phyloP scores from a whole-genome alignment of 2,888 invertebrate species.

The Polyommatus iphigenia region DNA sequence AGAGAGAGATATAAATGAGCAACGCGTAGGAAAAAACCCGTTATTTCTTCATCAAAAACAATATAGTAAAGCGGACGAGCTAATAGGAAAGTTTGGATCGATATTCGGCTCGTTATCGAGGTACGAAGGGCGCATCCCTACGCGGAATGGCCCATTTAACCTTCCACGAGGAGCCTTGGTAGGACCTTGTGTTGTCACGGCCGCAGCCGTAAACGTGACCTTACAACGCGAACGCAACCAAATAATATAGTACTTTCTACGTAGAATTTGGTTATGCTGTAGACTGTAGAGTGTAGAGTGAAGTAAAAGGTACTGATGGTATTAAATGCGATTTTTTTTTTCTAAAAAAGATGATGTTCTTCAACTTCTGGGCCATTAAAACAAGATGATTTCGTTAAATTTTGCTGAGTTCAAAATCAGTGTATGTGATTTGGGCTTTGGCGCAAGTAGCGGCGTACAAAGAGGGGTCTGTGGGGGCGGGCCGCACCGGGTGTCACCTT shows the following conservation, averaged over 20 bases:
- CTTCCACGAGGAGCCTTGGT: slow-evolving; percentile 28
- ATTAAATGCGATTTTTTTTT: not conserved
- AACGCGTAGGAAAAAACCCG: too few relatives aligned
- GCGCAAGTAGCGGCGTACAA: too few relatives aligned
- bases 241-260: slow-evolving; percentile 8
- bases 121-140: slow-evolving; percentile 11
- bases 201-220: slow-evolving; percentile 3
- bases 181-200: slow-evolving; percentile 27
- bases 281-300: not conserved
- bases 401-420: too few relatives aligned
- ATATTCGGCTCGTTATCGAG: slow-evolving; percentile 3
- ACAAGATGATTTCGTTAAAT: too few relatives aligned
- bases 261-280: not conserved
- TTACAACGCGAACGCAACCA: slow-evolving; percentile 6
- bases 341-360: too few relatives aligned
- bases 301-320: too few relatives aligned
- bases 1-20: too few relatives aligned
- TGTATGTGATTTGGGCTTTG: too few relatives aligned
- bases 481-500: too few relatives aligned
- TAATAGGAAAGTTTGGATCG: not conserved
- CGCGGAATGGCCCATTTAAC: slow-evolving; percentile 9
- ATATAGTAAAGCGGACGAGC: not conserved
- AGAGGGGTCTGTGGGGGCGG: too few relatives aligned
- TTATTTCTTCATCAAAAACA: too few relatives aligned
- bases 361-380: too few relatives aligned